Evolutionary conservation across 2,888 invertebrate genomes (phyloP).

Genomic region (Eupithecia vulgata): DNA sequence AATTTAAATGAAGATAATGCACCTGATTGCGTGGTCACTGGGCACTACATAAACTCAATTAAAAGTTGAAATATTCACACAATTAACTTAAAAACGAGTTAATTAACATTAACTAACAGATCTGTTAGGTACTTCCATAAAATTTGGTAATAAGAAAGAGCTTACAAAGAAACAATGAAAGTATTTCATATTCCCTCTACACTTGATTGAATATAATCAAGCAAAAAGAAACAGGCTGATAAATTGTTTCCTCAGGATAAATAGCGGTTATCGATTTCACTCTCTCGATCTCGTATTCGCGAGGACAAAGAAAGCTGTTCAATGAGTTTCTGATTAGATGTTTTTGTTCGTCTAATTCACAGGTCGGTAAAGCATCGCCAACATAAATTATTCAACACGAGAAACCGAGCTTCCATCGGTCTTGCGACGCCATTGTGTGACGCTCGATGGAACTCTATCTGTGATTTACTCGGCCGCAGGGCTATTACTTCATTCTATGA

Average conservation of each 20-base stretch:
- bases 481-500: constrained; percentile 48
- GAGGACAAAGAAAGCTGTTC: constrained; percentile 63
- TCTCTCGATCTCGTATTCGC: constrained; percentile 53
- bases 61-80: constrained; percentile 19
- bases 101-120: neutral
- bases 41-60: constrained; percentile 6
- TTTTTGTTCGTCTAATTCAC: constrained; percentile 76
- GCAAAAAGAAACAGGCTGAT: constrained; percentile 8
- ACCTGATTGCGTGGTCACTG: constrained; percentile 29
- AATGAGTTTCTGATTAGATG: constrained; percentile 59
- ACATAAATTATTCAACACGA: constrained; percentile 79
- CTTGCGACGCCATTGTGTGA: constrained; percentile 69
- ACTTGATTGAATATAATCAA: constrained; percentile 8
- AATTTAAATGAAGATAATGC: constrained; percentile 41
- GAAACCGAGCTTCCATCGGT: constrained; percentile 65
- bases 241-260: constrained; percentile 41
- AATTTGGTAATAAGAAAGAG: neutral
- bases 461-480: constrained; percentile 51
- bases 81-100: constrained; percentile 15
- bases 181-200: neutral
- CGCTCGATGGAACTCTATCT: constrained; percentile 49
- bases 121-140: neutral
- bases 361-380: constrained; percentile 66
- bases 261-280: constrained; percentile 55
- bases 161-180: neutral